Conservation (phyloP, 2,797 vertebrate genomes). For the Nyctibius grandis region DNA sequence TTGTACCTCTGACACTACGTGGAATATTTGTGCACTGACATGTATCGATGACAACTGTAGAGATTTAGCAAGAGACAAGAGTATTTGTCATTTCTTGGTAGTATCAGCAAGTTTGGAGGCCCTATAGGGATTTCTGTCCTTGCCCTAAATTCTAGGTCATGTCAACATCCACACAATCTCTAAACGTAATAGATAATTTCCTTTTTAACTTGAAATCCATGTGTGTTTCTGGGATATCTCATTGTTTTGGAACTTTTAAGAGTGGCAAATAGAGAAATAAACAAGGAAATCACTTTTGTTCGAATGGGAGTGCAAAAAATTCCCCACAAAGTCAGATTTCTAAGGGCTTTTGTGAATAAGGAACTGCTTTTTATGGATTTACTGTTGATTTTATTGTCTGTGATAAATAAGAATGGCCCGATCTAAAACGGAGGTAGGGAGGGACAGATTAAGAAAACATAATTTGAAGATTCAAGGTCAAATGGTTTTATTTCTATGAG, state of each 20-base stretch:
- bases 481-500: neutral
- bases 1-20: neutral
- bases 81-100: neutral
- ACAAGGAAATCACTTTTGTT: neutral
- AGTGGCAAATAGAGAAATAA: neutral
- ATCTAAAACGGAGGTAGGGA: neutral
- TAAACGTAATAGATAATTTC: neutral
- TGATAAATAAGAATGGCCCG: neutral
- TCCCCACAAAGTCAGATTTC: too few relatives aligned
- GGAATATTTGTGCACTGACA: constrained; percentile 21
- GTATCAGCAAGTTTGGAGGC: neutral
- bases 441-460: neutral
- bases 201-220: neutral
- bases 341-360: constrained; percentile 1
- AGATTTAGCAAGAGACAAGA: neutral
- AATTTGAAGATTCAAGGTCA: constrained; percentile 25
- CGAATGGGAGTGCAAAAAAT: neutral
- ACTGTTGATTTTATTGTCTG: neutral
- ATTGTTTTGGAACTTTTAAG: neutral
- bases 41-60: neutral
- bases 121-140: neutral
- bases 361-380: constrained; percentile 9
- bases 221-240: neutral
- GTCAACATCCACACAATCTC: neutral
- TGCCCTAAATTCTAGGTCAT: neutral